Evolutionary conservation across 2,113 vertebrate genomes (phyloP), one percentile per base, ranked within the genome.

Genomic region (Ia io): DNA sequence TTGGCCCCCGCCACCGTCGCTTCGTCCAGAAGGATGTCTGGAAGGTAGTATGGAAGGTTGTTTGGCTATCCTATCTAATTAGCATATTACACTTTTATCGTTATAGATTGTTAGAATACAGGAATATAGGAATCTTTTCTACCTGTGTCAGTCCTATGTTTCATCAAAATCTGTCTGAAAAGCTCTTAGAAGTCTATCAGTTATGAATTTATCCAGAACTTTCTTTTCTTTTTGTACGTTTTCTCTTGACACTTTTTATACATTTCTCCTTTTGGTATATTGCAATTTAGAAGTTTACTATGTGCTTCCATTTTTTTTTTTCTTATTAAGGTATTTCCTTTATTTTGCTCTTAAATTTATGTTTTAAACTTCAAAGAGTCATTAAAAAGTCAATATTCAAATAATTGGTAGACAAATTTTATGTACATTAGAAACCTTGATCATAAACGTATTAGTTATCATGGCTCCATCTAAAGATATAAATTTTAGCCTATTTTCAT

Each of bases 301-400:
- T 67, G 47, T 69, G 23, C 9, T 79, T 63, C 37, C 17, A 20
- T 63, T 63, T 63, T 63, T 74, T 61, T 44, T 28, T 59, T 37
- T 35, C 37, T 61, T 42, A 82, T 9, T 61, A 28, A 69, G 56
- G 22, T 63, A 76, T 8, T 89, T 67, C 25, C 23, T 90, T 93
- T 78, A 11, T 42, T 82, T 87, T 71, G n/a, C 51, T 93, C 25
- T 93, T 92, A 70, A 84, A 49, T 88, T 94, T 88, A 65, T 90
- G 14, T 61, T 90, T 92, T 3, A 61, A 37, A 51, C 80, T 78
- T 90, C 9, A 89, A 56, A 65, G 20, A 78, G 59, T 96, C 86
- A 76, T 79, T 65, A 67, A 80, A 91, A 47, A 74, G 76, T 79
- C 17, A 14, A 0, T 73, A 76, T 93, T 93, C 49, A 4, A 20